These are phyloP conservation scores for Apis cerana DNA, from an alignment of 1,140 invertebrate species.

Conservation along the genomic window DNA sequence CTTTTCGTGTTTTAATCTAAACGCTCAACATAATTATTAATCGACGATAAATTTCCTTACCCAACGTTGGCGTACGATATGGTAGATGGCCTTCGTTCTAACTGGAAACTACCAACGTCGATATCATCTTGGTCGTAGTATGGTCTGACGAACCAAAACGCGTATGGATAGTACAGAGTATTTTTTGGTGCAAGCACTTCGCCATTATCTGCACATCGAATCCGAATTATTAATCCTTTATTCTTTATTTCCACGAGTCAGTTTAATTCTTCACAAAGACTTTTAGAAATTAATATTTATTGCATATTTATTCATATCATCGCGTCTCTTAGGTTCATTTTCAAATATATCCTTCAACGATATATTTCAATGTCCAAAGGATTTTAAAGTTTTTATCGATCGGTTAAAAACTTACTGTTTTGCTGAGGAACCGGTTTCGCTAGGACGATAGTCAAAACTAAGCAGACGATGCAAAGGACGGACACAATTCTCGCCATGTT, in stretches of 20 bases:
- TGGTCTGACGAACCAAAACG: slow-evolving; percentile 58
- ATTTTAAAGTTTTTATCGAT: too few species aligned
- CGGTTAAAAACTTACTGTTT: slow-evolving; percentile 26
- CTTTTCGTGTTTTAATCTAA: too few species aligned
- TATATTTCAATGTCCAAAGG: too few species aligned
- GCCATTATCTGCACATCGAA: not conserved
- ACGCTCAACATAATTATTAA: not conserved
- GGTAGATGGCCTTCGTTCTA: slow-evolving; percentile 34
- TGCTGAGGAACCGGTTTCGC: slow-evolving; percentile 26
- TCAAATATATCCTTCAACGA: too few species aligned
- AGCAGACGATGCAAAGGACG: slow-evolving; percentile 1
- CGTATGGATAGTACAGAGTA: slow-evolving; percentile 35
- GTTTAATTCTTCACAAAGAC: too few species aligned
- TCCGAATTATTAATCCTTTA: not conserved
- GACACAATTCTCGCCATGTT: slow-evolving; percentile 8
- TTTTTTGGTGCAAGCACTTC: slow-evolving; percentile 6
- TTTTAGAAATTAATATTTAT: too few species aligned
- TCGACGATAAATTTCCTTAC: slow-evolving; percentile 31
- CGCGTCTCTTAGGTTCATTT: too few species aligned
- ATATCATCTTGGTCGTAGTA: slow-evolving; percentile 42
- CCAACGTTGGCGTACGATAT: slow-evolving; percentile 59
- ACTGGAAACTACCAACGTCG: slow-evolving; percentile 24
- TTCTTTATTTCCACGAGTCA: too few species aligned
- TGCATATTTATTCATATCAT: too few species aligned
- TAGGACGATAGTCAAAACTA: slow-evolving; percentile 4